Conservation (phyloP, 1,140 invertebrate species). For the Mya arenaria region DNA sequence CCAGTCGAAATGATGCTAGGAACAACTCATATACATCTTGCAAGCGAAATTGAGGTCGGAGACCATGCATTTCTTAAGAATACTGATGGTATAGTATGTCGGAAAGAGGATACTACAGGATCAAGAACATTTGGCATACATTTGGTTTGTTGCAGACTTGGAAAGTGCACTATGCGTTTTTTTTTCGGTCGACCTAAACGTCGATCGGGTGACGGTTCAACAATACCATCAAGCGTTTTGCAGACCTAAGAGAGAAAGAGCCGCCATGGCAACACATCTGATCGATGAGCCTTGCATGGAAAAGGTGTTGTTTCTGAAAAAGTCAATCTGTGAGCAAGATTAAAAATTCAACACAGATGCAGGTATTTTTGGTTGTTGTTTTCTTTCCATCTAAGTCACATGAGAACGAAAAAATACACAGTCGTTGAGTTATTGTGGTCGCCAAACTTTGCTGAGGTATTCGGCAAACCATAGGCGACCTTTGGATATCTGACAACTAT, state of each 20-base stretch:
- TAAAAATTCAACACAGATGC: too few relatives aligned
- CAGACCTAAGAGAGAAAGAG: neutral
- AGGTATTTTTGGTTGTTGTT: too few relatives aligned
- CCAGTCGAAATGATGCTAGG: neutral
- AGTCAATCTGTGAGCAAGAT: too few relatives aligned
- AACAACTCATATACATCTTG: neutral
- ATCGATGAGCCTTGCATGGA: too few relatives aligned
- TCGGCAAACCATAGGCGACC: too few relatives aligned
- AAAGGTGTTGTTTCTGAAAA: too few relatives aligned
- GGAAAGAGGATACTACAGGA: neutral
- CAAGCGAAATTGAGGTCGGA: neutral
- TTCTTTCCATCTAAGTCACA: too few relatives aligned
- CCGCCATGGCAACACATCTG: neutral
- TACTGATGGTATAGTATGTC: neutral
- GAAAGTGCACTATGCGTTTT: neutral
- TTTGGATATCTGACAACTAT: too few relatives aligned
- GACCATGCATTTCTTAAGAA: neutral
- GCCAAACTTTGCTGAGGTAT: too few relatives aligned
- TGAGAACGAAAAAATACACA: too few relatives aligned
- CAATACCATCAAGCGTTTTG: conserved; percentile 13
- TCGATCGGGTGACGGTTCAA: neutral
- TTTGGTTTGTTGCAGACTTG: neutral
- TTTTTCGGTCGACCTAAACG: conserved; percentile 10
- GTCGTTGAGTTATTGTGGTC: too few relatives aligned
- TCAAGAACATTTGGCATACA: neutral